Conservation (phyloP, 2,113 vertebrate species). For the Limanda limanda region DNA sequence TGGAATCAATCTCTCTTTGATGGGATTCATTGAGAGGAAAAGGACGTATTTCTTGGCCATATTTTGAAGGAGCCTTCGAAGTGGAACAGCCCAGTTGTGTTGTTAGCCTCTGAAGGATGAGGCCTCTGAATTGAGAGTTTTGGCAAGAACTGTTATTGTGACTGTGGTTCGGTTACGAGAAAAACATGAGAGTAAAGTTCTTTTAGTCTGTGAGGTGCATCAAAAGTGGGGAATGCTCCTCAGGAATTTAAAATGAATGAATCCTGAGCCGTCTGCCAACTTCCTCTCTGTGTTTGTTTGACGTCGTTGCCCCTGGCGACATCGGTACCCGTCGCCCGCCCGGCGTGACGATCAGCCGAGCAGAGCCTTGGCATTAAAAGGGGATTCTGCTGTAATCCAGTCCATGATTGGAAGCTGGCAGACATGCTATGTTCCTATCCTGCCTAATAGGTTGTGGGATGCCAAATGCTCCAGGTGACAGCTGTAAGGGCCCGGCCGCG, state of each 20-base stretch:
- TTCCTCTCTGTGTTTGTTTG: conserved; percentile 21
- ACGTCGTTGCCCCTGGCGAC: conserved; percentile 24
- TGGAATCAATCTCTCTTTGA: too few relatives aligned
- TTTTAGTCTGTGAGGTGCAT: too few relatives aligned
- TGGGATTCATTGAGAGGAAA: too few relatives aligned
- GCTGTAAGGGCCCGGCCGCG: conserved; percentile 45
- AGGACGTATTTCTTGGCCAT: too few relatives aligned
- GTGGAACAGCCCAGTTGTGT: too few relatives aligned
- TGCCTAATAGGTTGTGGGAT: conserved; percentile 36
- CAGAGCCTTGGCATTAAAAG: conserved; percentile 64
- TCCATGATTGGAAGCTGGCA: conserved; percentile 65
- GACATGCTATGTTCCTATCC: conserved; percentile 26
- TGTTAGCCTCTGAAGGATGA: too few relatives aligned
- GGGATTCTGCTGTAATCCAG: conserved; percentile 70
- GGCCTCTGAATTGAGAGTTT: too few relatives aligned
- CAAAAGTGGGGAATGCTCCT: too few relatives aligned
- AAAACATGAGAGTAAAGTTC: not conserved
- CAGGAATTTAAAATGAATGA: too few relatives aligned
- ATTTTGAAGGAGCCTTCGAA: too few relatives aligned
- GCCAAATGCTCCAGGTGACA: conserved; percentile 73
- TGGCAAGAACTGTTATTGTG: too few relatives aligned
- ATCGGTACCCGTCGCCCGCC: not conserved
- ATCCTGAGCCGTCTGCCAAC: conserved; percentile 19
- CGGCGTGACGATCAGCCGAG: conserved; percentile 54
- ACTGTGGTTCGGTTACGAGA: not conserved